Conservation (phyloP, 2,113 vertebrate species). For the Cisticola juncidis region DNA sequence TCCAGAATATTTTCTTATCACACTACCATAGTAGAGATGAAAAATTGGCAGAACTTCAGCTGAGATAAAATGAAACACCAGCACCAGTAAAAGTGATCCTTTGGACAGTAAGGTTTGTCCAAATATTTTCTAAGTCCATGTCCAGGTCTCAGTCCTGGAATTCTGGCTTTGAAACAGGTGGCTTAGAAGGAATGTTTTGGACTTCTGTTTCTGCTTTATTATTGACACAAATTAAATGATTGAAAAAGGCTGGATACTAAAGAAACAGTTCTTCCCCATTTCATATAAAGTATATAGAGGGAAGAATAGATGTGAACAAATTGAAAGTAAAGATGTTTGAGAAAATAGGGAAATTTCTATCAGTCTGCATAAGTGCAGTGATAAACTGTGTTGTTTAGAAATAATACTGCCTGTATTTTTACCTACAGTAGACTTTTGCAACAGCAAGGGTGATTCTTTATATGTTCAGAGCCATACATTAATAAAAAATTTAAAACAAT, state of each 20-base stretch:
- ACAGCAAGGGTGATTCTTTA: background rate
- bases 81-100: background rate
- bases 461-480: background rate
- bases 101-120: background rate
- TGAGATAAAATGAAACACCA: background rate
- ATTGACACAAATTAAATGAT: background rate
- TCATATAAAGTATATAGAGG: background rate
- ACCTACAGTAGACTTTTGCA: background rate
- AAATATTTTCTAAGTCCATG: background rate
- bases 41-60: background rate
- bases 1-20: background rate
- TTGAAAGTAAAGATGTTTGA: background rate
- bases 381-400: background rate
- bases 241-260: background rate
- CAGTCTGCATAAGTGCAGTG: background rate
- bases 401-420: background rate
- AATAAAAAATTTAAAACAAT: background rate
- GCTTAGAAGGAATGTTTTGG: background rate
- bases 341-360: background rate
- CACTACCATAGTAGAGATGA: background rate
- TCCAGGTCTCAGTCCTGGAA: background rate
- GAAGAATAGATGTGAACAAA: background rate
- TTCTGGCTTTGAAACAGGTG: background rate
- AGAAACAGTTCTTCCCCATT: background rate
- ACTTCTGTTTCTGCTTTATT: background rate